Evolutionary conservation across 2,888 invertebrate species (phyloP), one percentile per base, ranked within the genome.

Genomic region (Bellardia bayeri): DNA sequence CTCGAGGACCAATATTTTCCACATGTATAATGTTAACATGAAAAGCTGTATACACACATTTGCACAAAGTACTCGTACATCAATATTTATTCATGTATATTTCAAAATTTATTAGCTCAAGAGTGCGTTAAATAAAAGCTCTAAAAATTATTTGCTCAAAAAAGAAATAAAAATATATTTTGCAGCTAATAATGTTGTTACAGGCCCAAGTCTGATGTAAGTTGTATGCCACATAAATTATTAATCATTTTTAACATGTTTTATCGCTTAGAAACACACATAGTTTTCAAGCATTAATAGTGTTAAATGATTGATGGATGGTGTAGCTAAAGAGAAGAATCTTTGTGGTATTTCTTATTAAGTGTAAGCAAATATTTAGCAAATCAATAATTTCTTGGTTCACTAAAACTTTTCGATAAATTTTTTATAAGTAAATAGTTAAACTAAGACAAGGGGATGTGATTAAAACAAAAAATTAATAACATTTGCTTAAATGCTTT

Each of bases 201-300:
- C 69, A 80, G 51, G 61, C 13, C 14, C 23, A 56, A 14, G 11
- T 61, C 63, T 80, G 80, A 61, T n/a, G 30, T 54, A 54, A 74
- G 54, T 23, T 76, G 54, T 76, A 42, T 51, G n/a, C 54, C 68
- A 66, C 72, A 82, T 82, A 69, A 69, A 82, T 75, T 85, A 82
- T 82, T 82, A 78, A 78, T 81, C 81, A 84, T 82, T 64, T 69
- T 69, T 16, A 66, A 63, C 33, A 79, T 75, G 49, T 80, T 75
- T 75, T 78, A 72, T 64, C 71, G 78, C 42, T 56, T 54, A 13
- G 33, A 61, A 71, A 56, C 42, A 37, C 37, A 33, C 9, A 40
- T 16, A 40, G 30, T 11, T 45, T 4, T 45, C 3, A 3, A 13
- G 9, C 45, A 11, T 11, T 45, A 45, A 51, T n/a, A 61, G 37